These are phyloP conservation scores for Caenorhabditis sp. DNA, from an alignment of 2,888 invertebrate genomes.

Conservation along the genomic window DNA sequence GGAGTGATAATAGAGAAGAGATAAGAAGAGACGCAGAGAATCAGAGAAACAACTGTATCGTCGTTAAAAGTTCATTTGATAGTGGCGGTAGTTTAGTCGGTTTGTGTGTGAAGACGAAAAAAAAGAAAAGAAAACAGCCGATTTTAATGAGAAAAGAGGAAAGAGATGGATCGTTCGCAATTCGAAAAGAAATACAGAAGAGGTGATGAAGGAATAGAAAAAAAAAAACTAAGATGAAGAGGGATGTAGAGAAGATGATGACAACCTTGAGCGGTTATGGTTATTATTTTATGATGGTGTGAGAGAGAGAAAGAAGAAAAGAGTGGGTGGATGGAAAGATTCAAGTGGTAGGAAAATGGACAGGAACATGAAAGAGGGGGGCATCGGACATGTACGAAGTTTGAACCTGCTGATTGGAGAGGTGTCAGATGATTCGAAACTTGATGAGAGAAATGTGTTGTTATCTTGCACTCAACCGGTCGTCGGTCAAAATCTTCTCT, in stretches of 20 bases:
- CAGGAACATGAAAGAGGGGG: not conserved
- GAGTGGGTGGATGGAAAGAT: conserved; percentile 18
- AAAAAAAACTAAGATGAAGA: conserved; percentile 14
- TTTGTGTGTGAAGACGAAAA: conserved; percentile 23
- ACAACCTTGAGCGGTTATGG: conserved; percentile 68
- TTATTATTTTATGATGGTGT: conserved; percentile 59
- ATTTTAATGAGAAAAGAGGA: conserved; percentile 14
- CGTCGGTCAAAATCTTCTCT: not conserved
- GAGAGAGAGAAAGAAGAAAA: conserved; percentile 1
- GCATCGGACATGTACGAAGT: conserved; percentile 20
- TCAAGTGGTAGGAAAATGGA: conserved; percentile 24
- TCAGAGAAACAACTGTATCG: conserved; percentile 19
- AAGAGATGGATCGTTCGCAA: conserved; percentile 44
- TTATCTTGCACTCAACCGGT: not conserved
- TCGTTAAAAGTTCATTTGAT: conserved; percentile 39
- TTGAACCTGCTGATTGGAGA: conserved; percentile 15
- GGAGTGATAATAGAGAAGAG: not conserved
- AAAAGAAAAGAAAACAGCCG: conserved; percentile 22
- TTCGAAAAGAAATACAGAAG: conserved; percentile 26
- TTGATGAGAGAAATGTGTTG: not conserved
- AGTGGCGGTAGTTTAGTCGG: conserved; percentile 36
- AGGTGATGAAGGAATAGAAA: conserved; percentile 1
- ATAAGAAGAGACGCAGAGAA: conserved; percentile 12
- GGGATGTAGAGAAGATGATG: conserved; percentile 12
- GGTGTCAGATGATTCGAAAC: conserved; percentile 14